A percentile compares a stretch with the other conserved stretches of the same genome.
phyloP scores from a whole-genome alignment of 92 coral and sea anemone species.

The Heliopora coerulea region DNA sequence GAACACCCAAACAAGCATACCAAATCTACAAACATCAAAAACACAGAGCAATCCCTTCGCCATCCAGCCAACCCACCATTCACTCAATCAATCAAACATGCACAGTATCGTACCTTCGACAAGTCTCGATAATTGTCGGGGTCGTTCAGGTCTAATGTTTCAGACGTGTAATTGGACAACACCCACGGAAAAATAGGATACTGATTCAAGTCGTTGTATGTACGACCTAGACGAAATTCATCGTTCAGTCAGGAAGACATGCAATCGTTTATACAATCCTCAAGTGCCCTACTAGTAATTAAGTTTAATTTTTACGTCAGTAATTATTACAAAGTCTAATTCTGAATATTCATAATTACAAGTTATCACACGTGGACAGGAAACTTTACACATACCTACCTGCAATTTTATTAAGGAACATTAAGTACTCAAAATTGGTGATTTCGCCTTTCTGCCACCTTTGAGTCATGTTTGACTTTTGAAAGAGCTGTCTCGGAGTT shows the following conservation, averaged over 20 bases:
- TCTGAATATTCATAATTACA: too few species aligned
- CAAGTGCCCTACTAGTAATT: too few species aligned
- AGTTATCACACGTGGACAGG: too few species aligned
- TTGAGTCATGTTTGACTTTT: constrained; percentile 83
- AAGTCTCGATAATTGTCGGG: constrained; percentile 80
- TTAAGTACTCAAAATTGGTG: constrained; percentile 83
- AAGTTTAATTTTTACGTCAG: too few species aligned
- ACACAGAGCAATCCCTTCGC: background rate
- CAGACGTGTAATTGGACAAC: constrained; percentile 77
- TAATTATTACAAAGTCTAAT: too few species aligned
- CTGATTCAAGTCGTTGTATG: constrained; percentile 95
- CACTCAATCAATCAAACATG: too few species aligned
- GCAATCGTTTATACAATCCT: background rate
- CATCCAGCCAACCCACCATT: too few species aligned
- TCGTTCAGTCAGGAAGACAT: background rate
- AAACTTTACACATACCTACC: constrained; percentile 52
- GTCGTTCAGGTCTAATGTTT: constrained; percentile 79
- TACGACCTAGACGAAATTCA: constrained; percentile 69
- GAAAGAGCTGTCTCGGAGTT: constrained; percentile 86
- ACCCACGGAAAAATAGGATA: constrained; percentile 99
- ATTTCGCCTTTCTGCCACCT: constrained; percentile 96
- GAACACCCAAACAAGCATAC: too few species aligned
- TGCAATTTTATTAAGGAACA: constrained; percentile 94
- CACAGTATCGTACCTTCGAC: constrained; percentile 64
- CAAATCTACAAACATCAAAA: too few species aligned